Evolutionary conservation across 2,888 invertebrate genomes (phyloP), one percentile per base, ranked within the genome.

Genomic region (Stictocephala bisonia): DNA sequence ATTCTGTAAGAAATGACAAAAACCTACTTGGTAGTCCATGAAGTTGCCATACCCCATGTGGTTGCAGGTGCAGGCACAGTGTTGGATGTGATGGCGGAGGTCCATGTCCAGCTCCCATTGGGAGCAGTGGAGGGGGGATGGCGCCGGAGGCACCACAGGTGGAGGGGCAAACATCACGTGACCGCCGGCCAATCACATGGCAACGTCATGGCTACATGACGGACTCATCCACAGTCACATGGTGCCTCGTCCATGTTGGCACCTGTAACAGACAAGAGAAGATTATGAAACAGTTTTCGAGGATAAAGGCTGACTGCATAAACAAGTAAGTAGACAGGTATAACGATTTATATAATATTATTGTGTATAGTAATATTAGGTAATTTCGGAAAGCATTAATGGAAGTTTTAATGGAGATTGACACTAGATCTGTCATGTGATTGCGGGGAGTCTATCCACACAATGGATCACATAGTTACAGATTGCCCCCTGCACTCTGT

Each of bases 31-130:
- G 86, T 94, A 94, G 87, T 94, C 94, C 90, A 93, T 91, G 85
- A 91, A 94, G 87, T 95, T 95, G 81, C 95, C 95, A 87, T 93
- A 94, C 84, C 95, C 95, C 92, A 95, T 93, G 88, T 95, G 95
- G 88, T 94, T 93, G 89, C 95, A 95, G 82, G 93, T 91, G 87
- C 95, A 95, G 81, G 93, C 91, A 87, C 95, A 95, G 84, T 90
- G 91, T 85, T 93, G 92, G 84, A 95, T 94, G 88, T 95, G 95
- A 85, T 92, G 90, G 84, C 93, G 89, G 85, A 95, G 89, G 87
- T 95, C 94, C 83, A 93, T 89, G 85, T 94, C 93, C 82, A 93
- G 86, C 83, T 90, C 90, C 85, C 86, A 86, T 86, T 86, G 86
- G 84, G 84, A 84, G 84, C 83, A 84, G 84, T 79, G 81, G 83